phyloP scores from a whole-genome alignment of 2,113 vertebrate species.

The Lucifuga dentata region DNA sequence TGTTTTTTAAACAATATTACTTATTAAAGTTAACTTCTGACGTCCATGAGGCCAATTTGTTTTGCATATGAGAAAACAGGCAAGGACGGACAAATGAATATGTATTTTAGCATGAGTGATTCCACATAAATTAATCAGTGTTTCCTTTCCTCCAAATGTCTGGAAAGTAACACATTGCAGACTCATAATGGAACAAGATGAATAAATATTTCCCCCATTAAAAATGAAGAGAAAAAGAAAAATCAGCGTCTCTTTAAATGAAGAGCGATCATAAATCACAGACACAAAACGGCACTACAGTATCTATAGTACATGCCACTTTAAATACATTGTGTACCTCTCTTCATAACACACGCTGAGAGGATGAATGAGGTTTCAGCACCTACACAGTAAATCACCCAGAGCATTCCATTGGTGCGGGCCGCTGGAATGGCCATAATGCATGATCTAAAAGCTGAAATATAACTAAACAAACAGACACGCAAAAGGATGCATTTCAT shows the following conservation, averaged over 20 bases:
- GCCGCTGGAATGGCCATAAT: conserved; percentile 40
- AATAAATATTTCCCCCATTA: conserved; percentile 31
- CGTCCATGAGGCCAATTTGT: background rate
- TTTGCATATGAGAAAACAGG: background rate
- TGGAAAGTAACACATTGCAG: conserved; percentile 15
- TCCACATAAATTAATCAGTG: conserved; percentile 43
- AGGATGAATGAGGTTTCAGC: conserved; percentile 26
- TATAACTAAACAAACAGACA: conserved; percentile 63
- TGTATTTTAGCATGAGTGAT: conserved; percentile 36
- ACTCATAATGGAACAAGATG: conserved; percentile 43
- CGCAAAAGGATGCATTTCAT: conserved; percentile 63
- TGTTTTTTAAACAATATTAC: background rate
- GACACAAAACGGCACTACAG: conserved; percentile 35
- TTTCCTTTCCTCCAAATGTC: conserved; percentile 21
- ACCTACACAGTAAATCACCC: conserved; percentile 4
- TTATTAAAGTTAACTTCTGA: background rate
- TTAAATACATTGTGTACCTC: conserved; percentile 34
- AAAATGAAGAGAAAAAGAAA: conserved; percentile 4
- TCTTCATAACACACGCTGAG: conserved; percentile 29
- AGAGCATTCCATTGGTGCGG: conserved; percentile 14
- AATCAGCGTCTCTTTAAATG: conserved; percentile 31
- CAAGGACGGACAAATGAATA: conserved; percentile 27
- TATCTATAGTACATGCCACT: background rate
- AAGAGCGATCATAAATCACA: conserved; percentile 52
- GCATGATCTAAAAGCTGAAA: conserved; percentile 43